Percentiles rank a stretch among this genome's conserved stretches.
phyloP scores from a whole-genome alignment of 2,113 vertebrate species.

The Oncorhynchus gorbuscha region DNA sequence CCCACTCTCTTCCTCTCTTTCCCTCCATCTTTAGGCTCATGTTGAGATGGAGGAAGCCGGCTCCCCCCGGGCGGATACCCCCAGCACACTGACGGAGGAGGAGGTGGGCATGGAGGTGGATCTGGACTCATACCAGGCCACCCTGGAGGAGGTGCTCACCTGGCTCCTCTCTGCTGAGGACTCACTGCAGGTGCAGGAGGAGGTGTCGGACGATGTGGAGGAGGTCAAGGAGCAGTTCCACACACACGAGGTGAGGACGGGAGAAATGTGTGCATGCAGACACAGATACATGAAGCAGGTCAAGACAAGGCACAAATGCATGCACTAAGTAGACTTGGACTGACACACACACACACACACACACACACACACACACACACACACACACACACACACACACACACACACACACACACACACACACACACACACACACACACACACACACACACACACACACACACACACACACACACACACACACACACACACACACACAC shows the following conservation, averaged over 20 bases:
- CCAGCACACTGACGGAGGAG: constrained; percentile 78
- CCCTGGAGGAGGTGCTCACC: constrained; percentile 94
- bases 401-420: too few species aligned
- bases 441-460: not conserved
- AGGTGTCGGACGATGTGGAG: constrained; percentile 92
- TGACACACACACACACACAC: not conserved
- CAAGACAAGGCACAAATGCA: too few species aligned
- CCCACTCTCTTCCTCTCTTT: not conserved
- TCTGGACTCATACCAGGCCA: constrained; percentile 90
- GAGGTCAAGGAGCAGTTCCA: constrained; percentile 98
- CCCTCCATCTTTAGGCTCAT: constrained; percentile 21
- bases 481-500: not conserved
- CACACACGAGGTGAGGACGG: constrained; percentile 84
- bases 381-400: not conserved
- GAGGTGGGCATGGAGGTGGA: constrained; percentile 74
- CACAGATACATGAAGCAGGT: not conserved
- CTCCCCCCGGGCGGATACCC: constrained; percentile 71
- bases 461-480: not conserved
- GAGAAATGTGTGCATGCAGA: not conserved
- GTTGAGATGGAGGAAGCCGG: constrained; percentile 67
- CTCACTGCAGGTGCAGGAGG: constrained; percentile 85
- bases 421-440: not conserved
- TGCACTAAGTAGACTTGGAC: not conserved
- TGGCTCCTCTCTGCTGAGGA: constrained; percentile 96
- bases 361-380: not conserved